phyloP scores from a whole-genome alignment of 2,888 invertebrate genomes.

The Idaea aversata region DNA sequence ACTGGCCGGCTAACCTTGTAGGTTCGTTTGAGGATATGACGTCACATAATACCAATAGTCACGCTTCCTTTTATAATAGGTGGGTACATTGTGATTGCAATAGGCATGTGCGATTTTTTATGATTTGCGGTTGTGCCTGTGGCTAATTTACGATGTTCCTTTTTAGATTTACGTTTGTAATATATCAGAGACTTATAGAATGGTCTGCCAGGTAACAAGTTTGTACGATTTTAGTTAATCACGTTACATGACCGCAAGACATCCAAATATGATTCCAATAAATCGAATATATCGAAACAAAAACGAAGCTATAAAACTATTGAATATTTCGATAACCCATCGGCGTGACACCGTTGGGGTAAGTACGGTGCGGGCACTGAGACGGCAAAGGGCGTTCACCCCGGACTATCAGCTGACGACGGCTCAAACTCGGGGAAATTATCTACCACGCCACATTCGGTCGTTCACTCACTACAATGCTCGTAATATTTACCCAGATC shows the following conservation, averaged over 20 bases:
- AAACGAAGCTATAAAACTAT: conserved; percentile 9
- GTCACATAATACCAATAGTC: conserved; percentile 41
- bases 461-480: conserved; percentile 48
- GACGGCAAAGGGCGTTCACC: conserved; percentile 73
- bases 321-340: conserved; percentile 58
- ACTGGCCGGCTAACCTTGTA: conserved; percentile 52
- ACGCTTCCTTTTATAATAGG: conserved; percentile 36
- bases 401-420: conserved; percentile 76
- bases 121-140: conserved; percentile 19
- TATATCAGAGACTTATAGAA: not conserved
- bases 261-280: conserved; percentile 10
- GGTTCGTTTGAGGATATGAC: conserved; percentile 49
- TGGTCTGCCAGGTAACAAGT: not conserved
- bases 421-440: conserved; percentile 62
- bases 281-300: conserved; percentile 19
- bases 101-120: conserved; percentile 10
- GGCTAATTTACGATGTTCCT: not conserved
- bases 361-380: conserved; percentile 64
- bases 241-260: not conserved
- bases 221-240: not conserved
- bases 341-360: conserved; percentile 59
- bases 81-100: not conserved
- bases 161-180: not conserved
- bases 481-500: conserved; percentile 5
- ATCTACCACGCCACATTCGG: conserved; percentile 70